Evolutionary conservation across 1,140 invertebrate genomes (phyloP), one percentile per base, ranked within the genome.

Genomic region (Lysiphlebus fabarum): DNA sequence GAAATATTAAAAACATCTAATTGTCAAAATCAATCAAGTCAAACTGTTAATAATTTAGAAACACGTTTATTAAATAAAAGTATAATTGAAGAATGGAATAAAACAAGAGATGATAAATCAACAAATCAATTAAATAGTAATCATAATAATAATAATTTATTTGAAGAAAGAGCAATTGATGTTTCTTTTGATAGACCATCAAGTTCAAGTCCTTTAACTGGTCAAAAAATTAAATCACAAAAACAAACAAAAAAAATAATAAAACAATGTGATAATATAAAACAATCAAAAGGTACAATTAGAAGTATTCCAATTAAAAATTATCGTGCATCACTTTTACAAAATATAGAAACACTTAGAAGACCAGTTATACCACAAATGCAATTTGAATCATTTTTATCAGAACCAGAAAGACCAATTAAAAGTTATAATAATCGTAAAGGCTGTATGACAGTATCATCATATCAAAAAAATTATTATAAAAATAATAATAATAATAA

Each of bases 81-180:
- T 6, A 64, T 75, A 12, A 75, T 75, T 34, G 26, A 12, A 4
- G 68, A 69, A 41, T 77, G 75, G 75, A 58, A 66, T 26, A 70
- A 75, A 54, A 61, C 70, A 3, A 1, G 43, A 0, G 65, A 66
- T 14, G 48, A 47, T 8, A 36, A 1, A 26, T 26, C 17, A 26
- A 26, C 17, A 26, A 51, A 62, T 1, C 44, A 26, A 36, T 26
- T 26, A 4, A 33, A 38, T n/a, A n/a, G n/a, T n/a, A n/a, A n/a
- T n/a, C n/a, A n/a, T n/a, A n/a, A n/a, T 34, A 70, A 41, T 53
- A 67, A 72, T 45, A 53, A 71, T 12, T 41, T 67, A 9, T 77
- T 75, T 51, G 63, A 77, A 44, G 75, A 77, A 51, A 67, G 75
- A 4, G 72, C 70, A 3, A 53, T 77, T 0, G 75, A 75, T 12